Evolutionary conservation across 2,113 vertebrate genomes (phyloP).

Genomic region (Channa maculata): DNA sequence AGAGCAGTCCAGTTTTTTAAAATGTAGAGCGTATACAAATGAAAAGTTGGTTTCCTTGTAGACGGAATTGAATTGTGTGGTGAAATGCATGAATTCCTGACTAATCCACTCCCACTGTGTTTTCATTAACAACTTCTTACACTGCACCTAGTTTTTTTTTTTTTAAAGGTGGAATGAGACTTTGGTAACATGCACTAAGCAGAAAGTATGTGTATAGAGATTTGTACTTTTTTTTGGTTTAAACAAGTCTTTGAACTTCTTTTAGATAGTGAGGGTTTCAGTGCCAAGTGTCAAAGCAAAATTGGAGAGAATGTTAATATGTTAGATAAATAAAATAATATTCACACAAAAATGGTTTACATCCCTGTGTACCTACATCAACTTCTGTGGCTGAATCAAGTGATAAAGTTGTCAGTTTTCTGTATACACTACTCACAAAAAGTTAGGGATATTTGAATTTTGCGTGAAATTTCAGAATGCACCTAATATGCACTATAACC

Average conservation of each 20-base stretch:
- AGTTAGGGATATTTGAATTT: too few species aligned
- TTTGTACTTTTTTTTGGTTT: constrained; percentile 50
- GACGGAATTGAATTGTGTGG: constrained; percentile 9
- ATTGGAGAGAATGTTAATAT: constrained; percentile 60
- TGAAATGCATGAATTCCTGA: constrained; percentile 41
- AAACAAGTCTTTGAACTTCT: constrained; percentile 31
- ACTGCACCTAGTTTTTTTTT: constrained; percentile 32
- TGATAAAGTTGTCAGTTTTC: background rate
- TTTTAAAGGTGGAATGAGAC: background rate
- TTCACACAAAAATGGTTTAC: constrained; percentile 20
- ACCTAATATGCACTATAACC: too few species aligned
- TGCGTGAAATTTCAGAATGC: too few species aligned
- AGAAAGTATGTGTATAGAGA: constrained; percentile 33
- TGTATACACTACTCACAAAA: too few species aligned
- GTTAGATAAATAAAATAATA: constrained; percentile 72
- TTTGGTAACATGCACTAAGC: constrained; percentile 27
- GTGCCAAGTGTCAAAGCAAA: constrained; percentile 59
- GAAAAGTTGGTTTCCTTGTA: too few species aligned
- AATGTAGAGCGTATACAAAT: background rate
- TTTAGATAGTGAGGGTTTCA: constrained; percentile 42
- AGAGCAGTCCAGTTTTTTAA: background rate
- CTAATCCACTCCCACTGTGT: constrained; percentile 29
- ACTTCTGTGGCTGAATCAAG: background rate
- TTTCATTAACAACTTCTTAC: constrained; percentile 31
- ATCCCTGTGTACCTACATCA: background rate